These are phyloP conservation scores for Sylvia atricapilla DNA, from an alignment of 2,113 vertebrate species.

Conservation along the genomic window DNA sequence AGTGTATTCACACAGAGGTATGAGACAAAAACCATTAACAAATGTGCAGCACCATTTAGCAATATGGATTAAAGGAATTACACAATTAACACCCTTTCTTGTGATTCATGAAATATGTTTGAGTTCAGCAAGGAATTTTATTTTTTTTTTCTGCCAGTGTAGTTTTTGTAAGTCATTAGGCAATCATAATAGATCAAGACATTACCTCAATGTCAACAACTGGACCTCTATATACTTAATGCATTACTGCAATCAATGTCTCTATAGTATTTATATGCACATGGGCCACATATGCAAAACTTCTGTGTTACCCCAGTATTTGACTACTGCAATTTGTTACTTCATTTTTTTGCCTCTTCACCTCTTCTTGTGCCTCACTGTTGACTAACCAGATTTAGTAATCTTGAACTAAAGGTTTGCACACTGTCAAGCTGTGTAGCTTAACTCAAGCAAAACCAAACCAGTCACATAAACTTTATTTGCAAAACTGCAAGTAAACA, in stretches of 20 bases:
- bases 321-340: background rate
- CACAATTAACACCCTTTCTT: background rate
- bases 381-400: background rate
- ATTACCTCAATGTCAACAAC: background rate
- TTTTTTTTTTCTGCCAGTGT: background rate
- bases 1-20: background rate
- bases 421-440: background rate
- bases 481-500: constrained; percentile 28
- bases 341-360: background rate
- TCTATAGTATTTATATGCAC: background rate
- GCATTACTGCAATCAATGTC: background rate
- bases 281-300: background rate
- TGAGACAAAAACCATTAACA: background rate
- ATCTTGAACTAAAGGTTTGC: background rate
- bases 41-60: background rate
- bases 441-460: background rate
- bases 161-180: background rate
- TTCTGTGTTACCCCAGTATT: background rate
- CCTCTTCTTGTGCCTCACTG: background rate
- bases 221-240: background rate
- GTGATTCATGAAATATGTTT: background rate
- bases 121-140: background rate
- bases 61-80: background rate
- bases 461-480: background rate
- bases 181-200: background rate